Evolutionary conservation across 1,140 invertebrate species (phyloP).

Genomic region (Temnothorax longispinosus): DNA sequence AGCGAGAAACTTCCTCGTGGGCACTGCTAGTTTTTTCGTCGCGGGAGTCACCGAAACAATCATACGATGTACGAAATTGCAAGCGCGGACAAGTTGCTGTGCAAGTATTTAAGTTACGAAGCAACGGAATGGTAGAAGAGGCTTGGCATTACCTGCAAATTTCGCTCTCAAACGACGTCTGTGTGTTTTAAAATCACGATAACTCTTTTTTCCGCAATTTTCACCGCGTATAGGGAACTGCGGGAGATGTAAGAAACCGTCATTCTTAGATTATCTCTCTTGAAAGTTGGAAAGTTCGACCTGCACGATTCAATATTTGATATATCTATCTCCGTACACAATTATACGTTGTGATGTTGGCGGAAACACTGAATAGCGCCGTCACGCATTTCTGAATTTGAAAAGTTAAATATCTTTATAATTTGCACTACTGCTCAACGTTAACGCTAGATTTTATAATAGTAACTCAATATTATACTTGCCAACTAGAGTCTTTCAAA

Average conservation of each 20-base stretch:
- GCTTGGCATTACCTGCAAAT: background rate
- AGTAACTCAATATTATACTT: slow-evolving; percentile 12
- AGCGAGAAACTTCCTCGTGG: slow-evolving; percentile 31
- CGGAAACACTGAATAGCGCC: slow-evolving; percentile 2
- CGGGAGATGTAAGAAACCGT: background rate
- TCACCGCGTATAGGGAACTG: background rate
- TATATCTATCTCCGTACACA: slow-evolving; percentile 30
- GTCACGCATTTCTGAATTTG: slow-evolving; percentile 24
- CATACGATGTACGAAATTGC: slow-evolving; percentile 12
- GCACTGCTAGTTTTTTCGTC: slow-evolving; percentile 26
- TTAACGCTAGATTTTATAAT: slow-evolving; percentile 7
- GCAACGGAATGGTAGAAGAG: background rate
- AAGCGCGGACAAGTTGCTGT: slow-evolving; percentile 12
- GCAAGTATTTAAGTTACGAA: slow-evolving; percentile 21
- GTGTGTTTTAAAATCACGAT: slow-evolving; percentile 36
- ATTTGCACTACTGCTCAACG: background rate
- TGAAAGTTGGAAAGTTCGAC: slow-evolving; percentile 25
- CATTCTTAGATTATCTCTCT: slow-evolving; percentile 24
- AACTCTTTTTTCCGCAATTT: background rate
- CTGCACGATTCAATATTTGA: slow-evolving; percentile 42
- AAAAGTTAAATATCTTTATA: slow-evolving; percentile 37
- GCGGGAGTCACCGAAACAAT: slow-evolving; percentile 54
- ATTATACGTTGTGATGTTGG: background rate
- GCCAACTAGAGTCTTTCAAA: background rate
- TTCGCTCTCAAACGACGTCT: background rate